A percentile compares a stretch with the other conserved stretches of the same genome.
phyloP scores from a whole-genome alignment of 2,113 vertebrate species.

The Gopherus evgoodei region DNA sequence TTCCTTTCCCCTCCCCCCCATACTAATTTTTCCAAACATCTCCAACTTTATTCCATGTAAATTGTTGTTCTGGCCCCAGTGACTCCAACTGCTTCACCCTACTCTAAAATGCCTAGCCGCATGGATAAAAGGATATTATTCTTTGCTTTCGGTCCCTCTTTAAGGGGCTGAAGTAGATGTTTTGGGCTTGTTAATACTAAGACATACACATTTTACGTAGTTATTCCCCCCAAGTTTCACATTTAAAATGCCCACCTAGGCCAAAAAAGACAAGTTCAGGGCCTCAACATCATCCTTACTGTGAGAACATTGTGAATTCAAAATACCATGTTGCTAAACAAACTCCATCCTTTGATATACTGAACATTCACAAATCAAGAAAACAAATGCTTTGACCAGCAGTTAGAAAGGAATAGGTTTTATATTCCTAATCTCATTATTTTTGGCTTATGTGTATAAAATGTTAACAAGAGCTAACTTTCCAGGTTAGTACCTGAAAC shows the following conservation, averaged over 20 bases:
- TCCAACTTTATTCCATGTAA: no score
- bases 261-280: background rate
- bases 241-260: background rate
- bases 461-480: background rate
- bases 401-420: background rate
- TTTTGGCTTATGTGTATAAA: background rate
- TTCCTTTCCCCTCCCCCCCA: no score
- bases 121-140: no score
- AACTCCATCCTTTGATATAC: background rate
- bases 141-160: no score
- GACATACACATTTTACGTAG: no score
- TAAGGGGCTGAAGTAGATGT: no score
- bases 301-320: background rate
- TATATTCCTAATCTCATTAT: background rate
- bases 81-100: no score
- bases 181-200: no score
- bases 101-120: no score
- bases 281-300: background rate
- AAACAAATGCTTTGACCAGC: background rate
- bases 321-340: background rate
- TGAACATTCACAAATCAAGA: background rate
- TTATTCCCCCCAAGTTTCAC: background rate
- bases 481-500: no score
- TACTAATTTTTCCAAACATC: no score
- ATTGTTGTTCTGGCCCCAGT: no score